phyloP scores from a whole-genome alignment of 2,113 vertebrate genomes.

The Stegostoma tigrinum region DNA sequence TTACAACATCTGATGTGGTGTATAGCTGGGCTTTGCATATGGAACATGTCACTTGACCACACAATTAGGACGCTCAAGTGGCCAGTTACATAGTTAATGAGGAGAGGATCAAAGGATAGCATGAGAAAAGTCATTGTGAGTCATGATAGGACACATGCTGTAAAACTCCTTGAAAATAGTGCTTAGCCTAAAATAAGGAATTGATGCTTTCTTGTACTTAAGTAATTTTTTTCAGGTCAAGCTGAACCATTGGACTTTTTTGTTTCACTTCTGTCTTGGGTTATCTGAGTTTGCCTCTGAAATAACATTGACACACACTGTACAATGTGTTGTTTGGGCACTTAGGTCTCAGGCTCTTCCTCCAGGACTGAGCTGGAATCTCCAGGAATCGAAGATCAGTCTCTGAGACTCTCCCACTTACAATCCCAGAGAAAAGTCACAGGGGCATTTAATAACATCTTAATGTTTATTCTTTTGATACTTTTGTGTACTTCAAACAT shows the following conservation, averaged over 20 bases:
- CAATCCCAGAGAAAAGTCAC: not conserved
- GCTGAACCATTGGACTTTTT: not conserved
- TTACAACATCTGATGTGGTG: too few species aligned
- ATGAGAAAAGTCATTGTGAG: too few species aligned
- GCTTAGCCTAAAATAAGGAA: too few species aligned
- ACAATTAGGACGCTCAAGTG: too few species aligned
- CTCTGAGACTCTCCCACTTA: too few species aligned
- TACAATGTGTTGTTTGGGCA: not conserved
- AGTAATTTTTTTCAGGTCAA: not conserved
- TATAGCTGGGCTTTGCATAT: too few species aligned
- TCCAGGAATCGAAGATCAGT: not conserved
- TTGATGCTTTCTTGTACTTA: not conserved
- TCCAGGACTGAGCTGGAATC: not conserved
- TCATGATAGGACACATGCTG: too few species aligned
- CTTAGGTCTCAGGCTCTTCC: not conserved
- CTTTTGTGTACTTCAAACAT: not conserved
- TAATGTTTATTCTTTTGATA: not conserved
- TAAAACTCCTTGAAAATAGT: too few species aligned
- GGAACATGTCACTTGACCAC: too few species aligned
- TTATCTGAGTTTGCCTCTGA: not conserved
- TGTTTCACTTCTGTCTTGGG: not conserved
- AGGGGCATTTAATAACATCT: not conserved
- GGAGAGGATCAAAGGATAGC: too few species aligned
- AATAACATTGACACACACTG: not conserved
- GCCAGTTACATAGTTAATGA: too few species aligned